Evolutionary conservation across 2,888 invertebrate species (phyloP).

Genomic region (Mycogona germanica): DNA sequence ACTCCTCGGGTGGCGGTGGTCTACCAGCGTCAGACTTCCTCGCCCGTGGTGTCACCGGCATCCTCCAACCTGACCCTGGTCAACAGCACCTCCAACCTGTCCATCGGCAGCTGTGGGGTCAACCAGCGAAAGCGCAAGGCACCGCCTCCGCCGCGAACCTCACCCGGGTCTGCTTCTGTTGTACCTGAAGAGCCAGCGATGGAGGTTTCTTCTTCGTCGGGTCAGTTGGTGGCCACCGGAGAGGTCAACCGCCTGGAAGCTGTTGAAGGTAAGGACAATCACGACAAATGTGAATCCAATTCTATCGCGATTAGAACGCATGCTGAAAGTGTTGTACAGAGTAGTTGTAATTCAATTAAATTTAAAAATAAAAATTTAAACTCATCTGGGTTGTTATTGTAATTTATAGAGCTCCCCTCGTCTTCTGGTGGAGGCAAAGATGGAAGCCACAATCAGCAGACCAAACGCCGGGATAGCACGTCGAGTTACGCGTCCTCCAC

Average conservation of each 20-base stretch:
- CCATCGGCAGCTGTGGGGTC: conserved; percentile 24
- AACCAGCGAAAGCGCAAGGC: conserved; percentile 47
- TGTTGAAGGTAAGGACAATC: too few species aligned
- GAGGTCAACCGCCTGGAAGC: too few species aligned
- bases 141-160: conserved; percentile 41
- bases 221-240: too few species aligned
- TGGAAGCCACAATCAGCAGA: too few species aligned
- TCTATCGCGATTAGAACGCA: too few species aligned
- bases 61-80: conserved; percentile 2
- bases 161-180: conserved; percentile 22
- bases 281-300: too few species aligned
- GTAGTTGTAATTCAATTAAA: too few species aligned
- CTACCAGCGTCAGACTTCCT: neutral
- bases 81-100: conserved; percentile 11
- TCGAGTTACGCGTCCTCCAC: conserved; percentile 6
- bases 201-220: neutral
- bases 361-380: too few species aligned
- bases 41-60: neutral
- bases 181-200: neutral
- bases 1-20: neutral
- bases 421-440: too few species aligned
- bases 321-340: too few species aligned
- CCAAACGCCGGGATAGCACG: conserved; percentile 5
- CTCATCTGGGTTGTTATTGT: too few species aligned
- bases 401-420: too few species aligned